Evolutionary conservation across 2,888 invertebrate genomes (phyloP), one percentile per base, ranked within the genome.

Genomic region (Polyommatus icarus): DNA sequence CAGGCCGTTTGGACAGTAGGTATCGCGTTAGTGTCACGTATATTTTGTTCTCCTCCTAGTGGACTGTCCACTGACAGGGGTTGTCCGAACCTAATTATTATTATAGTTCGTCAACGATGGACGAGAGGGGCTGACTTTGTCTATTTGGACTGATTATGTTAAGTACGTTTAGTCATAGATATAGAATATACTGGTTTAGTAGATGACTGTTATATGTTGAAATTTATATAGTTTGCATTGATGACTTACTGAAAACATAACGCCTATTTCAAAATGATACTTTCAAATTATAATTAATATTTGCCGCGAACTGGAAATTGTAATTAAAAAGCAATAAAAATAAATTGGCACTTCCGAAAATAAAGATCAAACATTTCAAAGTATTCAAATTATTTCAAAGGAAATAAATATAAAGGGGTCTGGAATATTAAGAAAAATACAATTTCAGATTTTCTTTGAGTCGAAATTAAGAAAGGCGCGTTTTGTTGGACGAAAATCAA

Each of bases 401-500:
- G 32, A 67, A 67, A 67, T 67, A 67, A 24, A 61, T 24, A 61
- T 67, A 7, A 67, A 67, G 29, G 67, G 67, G 29, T 67, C 24
- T 1, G 6, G 67, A 20, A 20, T 59, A 24, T 61, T 4, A 61
- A 10, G 61, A 61, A 61, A 61, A 61, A 24, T 3, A 61, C 1
- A 61, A 61, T 73, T 15, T 73, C 73, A 46, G 46, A 46, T 46
- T 46, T 46, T 10, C 46, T 73, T 73, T 50, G 40, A 73, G n/a
- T 72, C 36, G n/a, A n/a, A 72, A 50, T 73, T 73, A 46, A 20
- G 73, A 73, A 73, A 24, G 20, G 72, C 20, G 72, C 20, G 20
- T 72, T 72, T 24, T 46, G 20, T 40, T 73, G 73, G 73, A 73
- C 50, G 40, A 77, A 77, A 50, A 71, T 61, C 76, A 59, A 76